Evolutionary conservation across 2,888 invertebrate genomes (phyloP).

Genomic region (Hirtodrosophila confusa): DNA sequence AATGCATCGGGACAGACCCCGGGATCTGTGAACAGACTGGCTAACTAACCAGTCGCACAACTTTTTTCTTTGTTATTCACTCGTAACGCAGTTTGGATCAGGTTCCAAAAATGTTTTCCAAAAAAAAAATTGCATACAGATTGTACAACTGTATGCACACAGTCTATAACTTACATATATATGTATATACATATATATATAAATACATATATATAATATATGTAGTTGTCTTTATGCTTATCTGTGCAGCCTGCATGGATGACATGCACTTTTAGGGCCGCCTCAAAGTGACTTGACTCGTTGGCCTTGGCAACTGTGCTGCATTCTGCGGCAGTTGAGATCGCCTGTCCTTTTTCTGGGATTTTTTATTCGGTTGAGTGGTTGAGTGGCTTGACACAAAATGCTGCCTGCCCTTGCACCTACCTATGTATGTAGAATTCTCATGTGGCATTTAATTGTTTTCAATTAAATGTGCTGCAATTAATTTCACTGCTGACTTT

Average conservation of each 20-base stretch:
- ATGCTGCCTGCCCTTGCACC: conserved; percentile 62
- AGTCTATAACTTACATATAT: not conserved
- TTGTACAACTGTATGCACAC: conserved; percentile 13
- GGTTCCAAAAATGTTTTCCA: conserved; percentile 52
- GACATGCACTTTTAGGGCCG: conserved; percentile 72
- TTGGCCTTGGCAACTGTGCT: conserved; percentile 64
- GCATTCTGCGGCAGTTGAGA: conserved; percentile 19
- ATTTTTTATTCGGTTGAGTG: conserved; percentile 25
- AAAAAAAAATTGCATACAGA: conserved; percentile 49
- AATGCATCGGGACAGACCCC: conserved; percentile 3
- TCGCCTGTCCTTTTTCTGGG: conserved; percentile 59
- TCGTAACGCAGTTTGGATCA: conserved; percentile 42
- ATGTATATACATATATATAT: not conserved
- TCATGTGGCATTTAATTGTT: conserved; percentile 48
- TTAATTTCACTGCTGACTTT: conserved; percentile 9
- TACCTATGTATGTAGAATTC: not conserved
- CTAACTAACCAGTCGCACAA: conserved; percentile 44
- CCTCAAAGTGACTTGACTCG: conserved; percentile 48
- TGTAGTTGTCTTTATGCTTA: conserved; percentile 23
- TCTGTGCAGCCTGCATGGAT: conserved; percentile 34
- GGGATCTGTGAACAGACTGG: conserved; percentile 6
- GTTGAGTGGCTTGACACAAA: conserved; percentile 21
- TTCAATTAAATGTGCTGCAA: conserved; percentile 34
- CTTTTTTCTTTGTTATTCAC: conserved; percentile 50
- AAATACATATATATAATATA: conserved; percentile 1